Evolutionary conservation across 1,140 invertebrate species (phyloP).

Genomic region (Formica exsecta): DNA sequence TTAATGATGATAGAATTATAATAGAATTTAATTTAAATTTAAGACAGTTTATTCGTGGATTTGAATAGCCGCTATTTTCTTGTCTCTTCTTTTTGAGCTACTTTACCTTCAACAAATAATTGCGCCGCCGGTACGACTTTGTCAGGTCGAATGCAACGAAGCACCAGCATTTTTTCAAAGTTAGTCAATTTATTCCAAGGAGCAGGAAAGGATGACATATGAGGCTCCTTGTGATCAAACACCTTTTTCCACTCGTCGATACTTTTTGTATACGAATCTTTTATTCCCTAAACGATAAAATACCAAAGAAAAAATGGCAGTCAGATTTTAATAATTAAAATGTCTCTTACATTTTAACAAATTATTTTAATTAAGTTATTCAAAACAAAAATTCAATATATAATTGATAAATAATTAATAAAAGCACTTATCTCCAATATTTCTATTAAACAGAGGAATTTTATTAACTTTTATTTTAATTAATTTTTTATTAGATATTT

Average conservation of each 20-base stretch:
- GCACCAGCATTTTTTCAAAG: constrained; percentile 93
- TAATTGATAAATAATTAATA: neutral
- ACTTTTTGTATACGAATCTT: constrained; percentile 88
- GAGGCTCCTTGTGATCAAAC: constrained; percentile 91
- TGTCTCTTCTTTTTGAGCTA: neutral
- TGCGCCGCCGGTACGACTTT: constrained; percentile 95
- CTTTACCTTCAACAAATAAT: constrained; percentile 90
- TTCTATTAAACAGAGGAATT: neutral
- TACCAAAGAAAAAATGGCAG: neutral
- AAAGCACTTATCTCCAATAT: neutral
- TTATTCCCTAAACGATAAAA: constrained; percentile 86
- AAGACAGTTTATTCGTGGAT: constrained; percentile 16
- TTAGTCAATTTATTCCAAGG: constrained; percentile 90
- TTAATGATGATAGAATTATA: neutral
- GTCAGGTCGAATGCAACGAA: constrained; percentile 94
- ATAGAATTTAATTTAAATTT: constrained; percentile 16
- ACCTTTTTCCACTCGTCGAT: constrained; percentile 91
- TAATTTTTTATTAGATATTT: neutral
- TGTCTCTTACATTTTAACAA: neutral
- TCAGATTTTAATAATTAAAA: neutral
- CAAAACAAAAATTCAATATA: neutral
- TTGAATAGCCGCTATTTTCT: too few species aligned
- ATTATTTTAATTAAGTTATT: neutral
- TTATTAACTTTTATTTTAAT: neutral
- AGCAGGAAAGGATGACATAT: constrained; percentile 89